These are phyloP conservation scores for Druceiella hillmani DNA, from an alignment of 2,888 invertebrate genomes.

Conservation along the genomic window DNA sequence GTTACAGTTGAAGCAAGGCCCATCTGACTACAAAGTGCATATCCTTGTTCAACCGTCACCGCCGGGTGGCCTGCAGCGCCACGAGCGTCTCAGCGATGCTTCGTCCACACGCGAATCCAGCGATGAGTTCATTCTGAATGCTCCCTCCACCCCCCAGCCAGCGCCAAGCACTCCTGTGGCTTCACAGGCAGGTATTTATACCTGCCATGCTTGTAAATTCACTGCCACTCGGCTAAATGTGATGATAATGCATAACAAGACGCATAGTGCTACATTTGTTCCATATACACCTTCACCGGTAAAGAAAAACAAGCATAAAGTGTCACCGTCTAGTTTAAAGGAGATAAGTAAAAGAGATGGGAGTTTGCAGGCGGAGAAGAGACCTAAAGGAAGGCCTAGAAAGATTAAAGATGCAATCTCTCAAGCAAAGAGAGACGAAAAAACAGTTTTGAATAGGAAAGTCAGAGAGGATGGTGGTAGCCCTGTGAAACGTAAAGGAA, in stretches of 20 bases:
- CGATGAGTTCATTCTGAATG: too few species aligned
- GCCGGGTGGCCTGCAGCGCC: conserved; percentile 28
- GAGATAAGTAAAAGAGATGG: conserved; percentile 20
- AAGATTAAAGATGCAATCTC: too few species aligned
- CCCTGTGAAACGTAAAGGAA: conserved; percentile 36
- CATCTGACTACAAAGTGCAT: conserved; percentile 57
- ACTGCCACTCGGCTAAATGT: conserved; percentile 65
- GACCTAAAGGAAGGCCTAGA: conserved; percentile 19
- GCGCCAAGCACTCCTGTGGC: conserved; percentile 32
- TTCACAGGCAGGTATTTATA: conserved; percentile 40
- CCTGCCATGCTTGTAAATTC: conserved; percentile 61
- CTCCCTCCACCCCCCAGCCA: too few species aligned
- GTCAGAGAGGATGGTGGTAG: conserved; percentile 21
- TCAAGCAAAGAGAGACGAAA: conserved; percentile 10
- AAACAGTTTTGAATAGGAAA: conserved; percentile 22
- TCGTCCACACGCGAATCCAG: too few species aligned
- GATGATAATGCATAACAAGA: conserved; percentile 66
- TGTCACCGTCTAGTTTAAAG: conserved; percentile 22
- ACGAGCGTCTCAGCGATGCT: too few species aligned
- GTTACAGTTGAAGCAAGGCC: conserved; percentile 39
- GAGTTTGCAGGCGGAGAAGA: conserved; percentile 26
- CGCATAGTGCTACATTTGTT: conserved; percentile 53
- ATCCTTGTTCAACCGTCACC: conserved; percentile 56
- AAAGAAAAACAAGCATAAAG: conserved; percentile 31
- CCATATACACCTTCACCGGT: conserved; percentile 44